Base-by-base conservation (phyloP, 2,113 vertebrate genomes). In the Chaetodon auriga region DNA sequence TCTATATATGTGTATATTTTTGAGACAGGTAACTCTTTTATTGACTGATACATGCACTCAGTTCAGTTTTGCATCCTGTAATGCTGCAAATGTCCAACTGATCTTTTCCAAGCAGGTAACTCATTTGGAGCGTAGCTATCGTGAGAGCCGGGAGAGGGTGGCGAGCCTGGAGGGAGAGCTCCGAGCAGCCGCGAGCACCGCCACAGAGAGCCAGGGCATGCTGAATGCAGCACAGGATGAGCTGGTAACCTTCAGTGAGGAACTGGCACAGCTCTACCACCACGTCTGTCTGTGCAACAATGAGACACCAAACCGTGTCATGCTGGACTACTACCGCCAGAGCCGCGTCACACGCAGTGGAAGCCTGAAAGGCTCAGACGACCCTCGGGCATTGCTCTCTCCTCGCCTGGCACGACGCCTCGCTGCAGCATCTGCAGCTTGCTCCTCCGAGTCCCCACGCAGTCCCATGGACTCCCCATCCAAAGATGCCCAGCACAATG, bases 201-300 rank as follows among this genome's bases (percentile, higher is more conserved):
- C 97, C 51, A 96, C 94, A 0, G 98, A 99, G 92, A 97, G 96
- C 88, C 98, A 98, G 58, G 94, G 95, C 68, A 97, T 97, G 89
- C 96, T 99, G 84, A 99, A 97, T 43, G 88, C 96, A 0, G 98
- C 98, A 46, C 98, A 99, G 91, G 98, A 99, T 0, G 98, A 99
- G 92, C 89, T 99, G 91, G 98, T 99, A 51, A 99, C 97, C 0
- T 99, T 99, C 70, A 99, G 98, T 0, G 98, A 99, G 91, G 98
- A 99, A 58, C 92, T 99, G 62, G 98, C 98, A 0, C 98, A 99
- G 95, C 97, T 99, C 16, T 99, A 99, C 90, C 98, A 99, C 90
- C 98, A 99, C 0, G 98, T 99, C 46, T 99, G 98, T 92, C 92
- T 99, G 80, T 99, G 98, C 95, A 99, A 99, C 90, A 99, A 99